A percentile compares a stretch with the other conserved stretches of the same genome.
These are phyloP conservation scores for Toxotes jaculatrix DNA, from an alignment of 2,113 vertebrate species.

Conservation along the genomic window DNA sequence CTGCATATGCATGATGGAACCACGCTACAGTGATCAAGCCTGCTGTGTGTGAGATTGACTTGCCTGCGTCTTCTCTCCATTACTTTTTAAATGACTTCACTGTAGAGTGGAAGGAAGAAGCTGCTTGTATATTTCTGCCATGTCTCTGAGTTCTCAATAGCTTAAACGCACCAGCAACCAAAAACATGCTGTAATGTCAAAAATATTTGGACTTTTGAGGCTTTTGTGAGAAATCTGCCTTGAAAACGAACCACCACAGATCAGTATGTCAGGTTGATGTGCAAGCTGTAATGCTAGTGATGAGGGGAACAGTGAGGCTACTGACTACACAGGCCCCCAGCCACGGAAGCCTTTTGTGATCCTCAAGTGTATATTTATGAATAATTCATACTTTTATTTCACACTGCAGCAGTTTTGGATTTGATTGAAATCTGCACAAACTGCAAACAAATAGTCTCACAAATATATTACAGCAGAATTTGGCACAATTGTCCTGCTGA, in stretches of 20 bases:
- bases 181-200: background rate
- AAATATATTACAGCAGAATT: conserved; percentile 18
- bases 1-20: conserved; percentile 16
- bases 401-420: conserved; percentile 31
- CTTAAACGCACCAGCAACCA: conserved; percentile 3
- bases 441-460: conserved; percentile 27
- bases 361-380: conserved; percentile 45
- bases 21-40: conserved; percentile 14
- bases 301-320: conserved; percentile 13
- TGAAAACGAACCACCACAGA: conserved; percentile 30
- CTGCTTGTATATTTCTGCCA: background rate
- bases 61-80: conserved; percentile 45
- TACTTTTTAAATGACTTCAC: conserved; percentile 48
- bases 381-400: conserved; percentile 61
- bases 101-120: conserved; percentile 14
- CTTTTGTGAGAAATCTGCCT: conserved; percentile 11
- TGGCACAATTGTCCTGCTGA: background rate
- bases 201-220: conserved; percentile 37
- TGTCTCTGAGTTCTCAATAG: background rate
- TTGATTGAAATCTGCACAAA: conserved; percentile 47
- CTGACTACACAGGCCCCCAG: conserved; percentile 10
- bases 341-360: conserved; percentile 37
- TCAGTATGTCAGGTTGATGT: conserved; percentile 21
- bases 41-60: conserved; percentile 15
- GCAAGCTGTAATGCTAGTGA: conserved; percentile 13